phyloP scores from a whole-genome alignment of 1,140 invertebrate species.

The Drosophila erecta region DNA sequence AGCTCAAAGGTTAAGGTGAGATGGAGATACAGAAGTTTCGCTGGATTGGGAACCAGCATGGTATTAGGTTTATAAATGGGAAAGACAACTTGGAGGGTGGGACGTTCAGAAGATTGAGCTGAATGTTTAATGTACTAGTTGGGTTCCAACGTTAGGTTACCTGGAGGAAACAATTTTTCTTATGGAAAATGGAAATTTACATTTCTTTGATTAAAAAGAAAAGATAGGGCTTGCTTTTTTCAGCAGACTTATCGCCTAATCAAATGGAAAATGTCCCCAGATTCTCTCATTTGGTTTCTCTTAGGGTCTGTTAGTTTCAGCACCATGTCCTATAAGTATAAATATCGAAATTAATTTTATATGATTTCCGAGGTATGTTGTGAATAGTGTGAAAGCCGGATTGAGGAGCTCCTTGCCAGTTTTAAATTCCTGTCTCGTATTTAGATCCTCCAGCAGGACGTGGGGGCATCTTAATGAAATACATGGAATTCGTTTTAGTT shows the following conservation, averaged over 20 bases:
- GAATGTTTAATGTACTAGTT: constrained; percentile 16
- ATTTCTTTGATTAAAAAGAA: constrained; percentile 6
- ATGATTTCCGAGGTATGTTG: too few relatives aligned
- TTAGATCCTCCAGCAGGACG: not conserved
- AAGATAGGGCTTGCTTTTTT: not conserved
- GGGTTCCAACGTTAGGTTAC: not conserved
- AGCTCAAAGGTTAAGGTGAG: constrained; percentile 52
- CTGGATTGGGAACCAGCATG: constrained; percentile 37
- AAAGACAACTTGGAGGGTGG: not conserved
- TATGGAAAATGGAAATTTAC: constrained; percentile 1
- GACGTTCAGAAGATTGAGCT: constrained; percentile 1
- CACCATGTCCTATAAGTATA: not conserved
- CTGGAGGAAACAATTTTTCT: constrained; percentile 9
- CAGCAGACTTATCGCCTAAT: not conserved
- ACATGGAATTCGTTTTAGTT: constrained; percentile 41
- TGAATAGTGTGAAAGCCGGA: not conserved
- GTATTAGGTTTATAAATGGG: constrained; percentile 37
- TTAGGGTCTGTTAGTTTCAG: not conserved
- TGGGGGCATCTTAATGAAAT: constrained; percentile 23
- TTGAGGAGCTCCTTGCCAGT: not conserved
- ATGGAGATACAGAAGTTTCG: constrained; percentile 32
- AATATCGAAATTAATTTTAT: too few relatives aligned
- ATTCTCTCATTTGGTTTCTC: too few relatives aligned
- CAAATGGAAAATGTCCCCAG: not conserved
- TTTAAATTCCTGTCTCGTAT: not conserved